phyloP scores from a whole-genome alignment of 2,113 vertebrate genomes.

The Sphyrna mokarran region DNA sequence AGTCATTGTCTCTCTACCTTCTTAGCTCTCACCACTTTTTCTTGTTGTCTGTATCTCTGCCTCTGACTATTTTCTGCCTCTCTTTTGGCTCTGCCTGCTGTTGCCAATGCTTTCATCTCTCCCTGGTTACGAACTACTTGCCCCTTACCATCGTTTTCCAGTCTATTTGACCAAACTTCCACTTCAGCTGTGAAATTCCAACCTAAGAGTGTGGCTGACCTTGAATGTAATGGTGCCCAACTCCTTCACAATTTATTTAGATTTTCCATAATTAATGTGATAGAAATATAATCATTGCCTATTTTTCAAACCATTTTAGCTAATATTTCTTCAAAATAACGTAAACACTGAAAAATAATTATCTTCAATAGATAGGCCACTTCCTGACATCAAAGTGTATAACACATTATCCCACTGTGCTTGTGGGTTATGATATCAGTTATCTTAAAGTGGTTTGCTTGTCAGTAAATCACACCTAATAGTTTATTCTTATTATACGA shows the following conservation, averaged over 20 bases:
- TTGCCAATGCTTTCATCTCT: neutral
- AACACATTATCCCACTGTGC: neutral
- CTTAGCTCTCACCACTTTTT: neutral
- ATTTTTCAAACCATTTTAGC: neutral
- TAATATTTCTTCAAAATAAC: neutral
- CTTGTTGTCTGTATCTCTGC: neutral
- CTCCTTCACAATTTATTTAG: neutral
- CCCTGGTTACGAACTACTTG: neutral
- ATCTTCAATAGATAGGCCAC: neutral
- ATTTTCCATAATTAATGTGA: neutral
- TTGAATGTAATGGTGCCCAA: neutral
- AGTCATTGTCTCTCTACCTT: neutral
- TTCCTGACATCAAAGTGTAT: neutral
- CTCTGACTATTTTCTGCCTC: neutral
- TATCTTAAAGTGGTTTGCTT: neutral
- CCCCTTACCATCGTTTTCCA: neutral
- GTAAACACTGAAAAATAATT: neutral
- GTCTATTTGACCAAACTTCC: neutral
- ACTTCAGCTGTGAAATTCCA: neutral
- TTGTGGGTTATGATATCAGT: neutral
- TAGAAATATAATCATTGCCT: neutral
- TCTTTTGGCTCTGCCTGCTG: neutral
- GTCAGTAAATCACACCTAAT: neutral
- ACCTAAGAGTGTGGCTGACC: neutral
- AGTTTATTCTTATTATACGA: neutral